Evolutionary conservation across 1,140 invertebrate genomes (phyloP), one percentile per base, ranked within the genome.

Genomic region (Scylla paramamosain): DNA sequence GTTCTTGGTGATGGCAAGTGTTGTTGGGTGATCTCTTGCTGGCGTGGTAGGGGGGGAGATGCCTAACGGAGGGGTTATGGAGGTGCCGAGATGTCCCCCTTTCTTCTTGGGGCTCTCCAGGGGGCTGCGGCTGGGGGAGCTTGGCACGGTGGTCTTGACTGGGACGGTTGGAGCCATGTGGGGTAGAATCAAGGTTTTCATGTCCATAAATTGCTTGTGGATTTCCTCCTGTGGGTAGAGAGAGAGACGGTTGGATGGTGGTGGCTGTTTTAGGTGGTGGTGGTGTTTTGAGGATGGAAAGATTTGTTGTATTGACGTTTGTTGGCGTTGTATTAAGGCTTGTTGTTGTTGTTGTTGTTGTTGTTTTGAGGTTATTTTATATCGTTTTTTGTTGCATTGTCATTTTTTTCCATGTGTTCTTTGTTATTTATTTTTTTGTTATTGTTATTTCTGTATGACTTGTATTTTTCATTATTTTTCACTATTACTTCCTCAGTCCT

Each of bases 1-100:
- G 39, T 95, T 95, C 39, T 95, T 92, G n/a, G 82, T 95, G 59
- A 95, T 95, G 59, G 91, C 91, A 14, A 95, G 84, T n/a, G 94
- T 92, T n/a, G 94, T 95, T 16, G 94, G 94, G 32, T 91, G 94
- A 28, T 94, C 93, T 14, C 59, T 14, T 25, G 29, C 83, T 28
- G 94, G 94, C 25, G 94, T 95, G 25, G 32, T 52, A n/a, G 93
- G 94, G 28, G 94, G 91, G 39, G 91, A 87, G n/a, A 31, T 89
- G 14, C 48, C 91, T 29, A 39, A 39, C 1, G 52, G 10, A 14
- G 93, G 88, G 25, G 88, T 95, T 28, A 32, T 88, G 46, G 52
- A 59, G 14, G 29, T 20, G 28, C 83, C n/a, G 20, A 52, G 48
- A 10, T 59, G 82, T 7, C 46, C 20, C 29, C 45, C 46, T 67